Evolutionary conservation across 2,113 vertebrate species (phyloP).

Genomic region (Zosterops japonicus): DNA sequence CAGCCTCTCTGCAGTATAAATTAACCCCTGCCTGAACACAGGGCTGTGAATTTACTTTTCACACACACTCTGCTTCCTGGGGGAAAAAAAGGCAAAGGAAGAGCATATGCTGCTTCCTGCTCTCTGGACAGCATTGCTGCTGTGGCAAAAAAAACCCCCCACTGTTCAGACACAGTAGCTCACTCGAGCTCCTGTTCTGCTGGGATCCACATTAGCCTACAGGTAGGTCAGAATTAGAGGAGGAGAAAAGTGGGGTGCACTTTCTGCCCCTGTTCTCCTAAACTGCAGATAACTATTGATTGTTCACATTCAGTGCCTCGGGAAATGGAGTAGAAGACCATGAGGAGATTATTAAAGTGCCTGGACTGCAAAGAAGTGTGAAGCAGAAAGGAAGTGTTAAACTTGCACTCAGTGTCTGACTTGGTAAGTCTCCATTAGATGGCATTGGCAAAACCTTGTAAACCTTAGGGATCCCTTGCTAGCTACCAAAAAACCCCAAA

Average conservation of each 20-base stretch:
- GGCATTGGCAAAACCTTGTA: neutral
- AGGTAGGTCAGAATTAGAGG: neutral
- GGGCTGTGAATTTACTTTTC: neutral
- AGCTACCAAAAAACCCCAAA: neutral
- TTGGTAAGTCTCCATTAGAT: neutral
- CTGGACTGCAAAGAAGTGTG: neutral
- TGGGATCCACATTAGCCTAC: neutral
- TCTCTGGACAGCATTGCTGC: neutral
- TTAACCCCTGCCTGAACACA: neutral
- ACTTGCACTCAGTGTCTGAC: neutral
- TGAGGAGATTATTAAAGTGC: neutral
- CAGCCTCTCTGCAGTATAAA: slow-evolving; percentile 1
- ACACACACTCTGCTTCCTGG: neutral
- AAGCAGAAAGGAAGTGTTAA: neutral
- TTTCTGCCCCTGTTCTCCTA: neutral
- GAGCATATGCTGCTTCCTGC: neutral
- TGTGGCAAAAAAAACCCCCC: neutral
- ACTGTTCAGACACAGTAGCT: neutral
- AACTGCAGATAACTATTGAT: neutral
- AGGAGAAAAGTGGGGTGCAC: neutral
- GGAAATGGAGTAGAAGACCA: neutral
- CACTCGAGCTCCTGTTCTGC: neutral
- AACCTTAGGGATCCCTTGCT: neutral
- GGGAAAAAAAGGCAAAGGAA: neutral
- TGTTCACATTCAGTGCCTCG: neutral